Percentiles rank a stretch among this genome's conserved stretches.
phyloP scores from a whole-genome alignment of 1,140 invertebrate species.

The Zaprionus tsacasi region DNA sequence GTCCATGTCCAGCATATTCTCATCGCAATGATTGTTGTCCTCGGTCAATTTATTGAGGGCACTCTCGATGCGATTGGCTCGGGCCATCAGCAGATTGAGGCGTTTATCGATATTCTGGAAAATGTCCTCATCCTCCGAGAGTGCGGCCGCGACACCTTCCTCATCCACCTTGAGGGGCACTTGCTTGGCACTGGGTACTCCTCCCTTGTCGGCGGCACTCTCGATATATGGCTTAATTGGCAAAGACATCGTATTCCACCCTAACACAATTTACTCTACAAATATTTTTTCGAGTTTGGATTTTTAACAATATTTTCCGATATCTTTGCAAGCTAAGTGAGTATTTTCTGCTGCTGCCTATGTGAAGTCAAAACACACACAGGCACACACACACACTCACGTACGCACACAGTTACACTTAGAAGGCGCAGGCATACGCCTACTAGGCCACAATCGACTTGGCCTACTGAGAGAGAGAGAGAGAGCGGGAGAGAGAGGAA shows the following conservation, averaged over 20 bases:
- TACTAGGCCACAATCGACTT: constrained; percentile 5
- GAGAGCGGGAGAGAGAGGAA: background rate
- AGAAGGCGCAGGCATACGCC: background rate
- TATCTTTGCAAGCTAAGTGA: background rate
- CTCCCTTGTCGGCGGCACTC: background rate
- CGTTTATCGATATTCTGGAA: constrained; percentile 35
- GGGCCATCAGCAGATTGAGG: constrained; percentile 20
- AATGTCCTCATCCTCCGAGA: background rate
- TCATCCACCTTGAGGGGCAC: too few species aligned
- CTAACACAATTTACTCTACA: background rate
- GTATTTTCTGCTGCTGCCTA: background rate
- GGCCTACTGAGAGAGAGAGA: background rate
- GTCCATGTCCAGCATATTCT: background rate
- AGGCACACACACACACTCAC: too few species aligned
- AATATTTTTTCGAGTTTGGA: background rate
- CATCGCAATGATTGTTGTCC: background rate
- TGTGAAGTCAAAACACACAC: background rate
- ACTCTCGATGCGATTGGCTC: constrained; percentile 28
- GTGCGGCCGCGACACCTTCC: background rate
- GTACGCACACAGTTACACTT: too few species aligned
- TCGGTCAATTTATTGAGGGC: constrained; percentile 23
- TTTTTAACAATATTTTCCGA: constrained; percentile 2
- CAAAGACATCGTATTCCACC: constrained; percentile 11
- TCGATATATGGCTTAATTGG: background rate
- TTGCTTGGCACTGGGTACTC: too few species aligned